Evolutionary conservation across 2,888 invertebrate species (phyloP), one percentile per base, ranked within the genome.

Genomic region (Acholoe squamosa): DNA sequence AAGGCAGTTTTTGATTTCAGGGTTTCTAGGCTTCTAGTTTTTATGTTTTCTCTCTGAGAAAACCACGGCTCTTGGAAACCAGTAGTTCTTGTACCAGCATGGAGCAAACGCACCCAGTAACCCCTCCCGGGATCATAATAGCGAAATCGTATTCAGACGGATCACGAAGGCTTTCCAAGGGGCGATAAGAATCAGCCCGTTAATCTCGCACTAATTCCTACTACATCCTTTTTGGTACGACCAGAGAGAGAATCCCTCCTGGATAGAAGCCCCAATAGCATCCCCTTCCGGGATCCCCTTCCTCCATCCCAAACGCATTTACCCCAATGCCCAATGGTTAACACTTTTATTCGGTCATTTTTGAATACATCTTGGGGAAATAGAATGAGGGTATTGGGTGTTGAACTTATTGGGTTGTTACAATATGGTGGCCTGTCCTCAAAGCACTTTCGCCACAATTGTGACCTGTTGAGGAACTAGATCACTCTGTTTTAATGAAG

Each of bases 121-220:
- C 80, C 80, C 43, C 80, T 43, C 14, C 43, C 80, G 22, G 80
- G 80, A 80, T 80, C 80, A 80, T 80, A 80, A 80, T 80, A 80
- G 34, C 22, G 1, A 33, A 80, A 33, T 80, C 80, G 80, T 80
- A 80, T 80, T 80, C 80, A 16, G 80, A 7, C 16, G 80, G 80
- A 80, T 33, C 34, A 80, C 22, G 80, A 43, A n/a, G 80, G 80
- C 80, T 80, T 43, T 80, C 12, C 80, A 14, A 33, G 34, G 33
- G 80, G 43, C 80, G 80, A 80, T 80, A 80, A 80, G 43, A 80
- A 80, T 80, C 80, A 80, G 80, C 22, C 80, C 80, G 22, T 19
- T 80, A 80, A 80, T 80, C 80, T 34, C 19, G 43, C 80, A 33
- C 80, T 80, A 80, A 80, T 80, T 22, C 80, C 80, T 16, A 43